Conservation (phyloP, 2,113 vertebrate genomes). For the Rhinichthys klamathensis region DNA sequence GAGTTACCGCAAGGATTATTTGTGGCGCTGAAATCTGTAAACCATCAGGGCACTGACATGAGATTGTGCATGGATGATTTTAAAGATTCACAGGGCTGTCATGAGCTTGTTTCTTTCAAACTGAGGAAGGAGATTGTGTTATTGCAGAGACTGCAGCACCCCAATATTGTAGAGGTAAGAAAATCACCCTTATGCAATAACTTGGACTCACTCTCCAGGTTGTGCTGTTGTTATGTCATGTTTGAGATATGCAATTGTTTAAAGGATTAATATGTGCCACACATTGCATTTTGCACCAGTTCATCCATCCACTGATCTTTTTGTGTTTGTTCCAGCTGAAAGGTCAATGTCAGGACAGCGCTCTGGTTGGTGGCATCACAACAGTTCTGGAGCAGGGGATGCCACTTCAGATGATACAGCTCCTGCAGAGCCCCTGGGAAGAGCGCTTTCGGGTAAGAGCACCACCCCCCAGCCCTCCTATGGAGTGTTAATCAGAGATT, state of each 20-base stretch:
- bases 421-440: constrained; percentile 93
- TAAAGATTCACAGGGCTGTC: constrained; percentile 71
- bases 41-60: constrained; percentile 83
- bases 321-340: constrained; percentile 74
- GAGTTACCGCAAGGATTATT: constrained; percentile 64
- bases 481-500: constrained; percentile 57
- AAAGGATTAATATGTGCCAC: neutral
- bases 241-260: neutral
- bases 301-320: constrained; percentile 1
- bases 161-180: constrained; percentile 82
- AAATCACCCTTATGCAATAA: neutral
- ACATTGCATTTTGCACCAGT: neutral
- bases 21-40: constrained; percentile 79
- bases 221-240: constrained; percentile 8
- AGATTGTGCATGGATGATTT: constrained; percentile 80
- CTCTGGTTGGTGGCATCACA: constrained; percentile 74
- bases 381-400: constrained; percentile 87
- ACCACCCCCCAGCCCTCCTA: constrained; percentile 37
- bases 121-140: constrained; percentile 84
- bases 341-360: constrained; percentile 81
- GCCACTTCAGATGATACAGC: constrained; percentile 92
- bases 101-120: constrained; percentile 82
- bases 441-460: constrained; percentile 90
- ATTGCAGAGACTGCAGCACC: constrained; percentile 79
- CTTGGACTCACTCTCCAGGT: neutral